Evolutionary conservation across 1,140 invertebrate genomes (phyloP), one percentile per base, ranked within the genome.

Genomic region (Anastrepha ludens): DNA sequence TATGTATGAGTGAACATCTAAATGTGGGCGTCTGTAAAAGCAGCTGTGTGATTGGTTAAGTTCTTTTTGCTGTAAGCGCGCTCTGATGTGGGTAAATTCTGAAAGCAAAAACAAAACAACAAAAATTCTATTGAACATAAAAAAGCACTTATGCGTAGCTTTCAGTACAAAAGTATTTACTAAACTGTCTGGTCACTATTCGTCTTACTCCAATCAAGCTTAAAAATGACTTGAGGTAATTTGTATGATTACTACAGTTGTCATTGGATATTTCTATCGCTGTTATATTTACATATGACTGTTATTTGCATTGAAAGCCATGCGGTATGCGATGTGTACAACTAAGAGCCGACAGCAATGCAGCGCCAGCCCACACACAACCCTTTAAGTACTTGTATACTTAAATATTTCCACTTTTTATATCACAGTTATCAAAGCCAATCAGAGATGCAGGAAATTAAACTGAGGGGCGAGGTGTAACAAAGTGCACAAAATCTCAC

Each of bases 241-340:
- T 74, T 74, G 47, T 74, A 15, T 5, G 70, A 39, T 74, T 50
- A 74, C 47, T 41, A 74, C n/a, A 7, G 9, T 47, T 74, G 44
- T 74, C 70, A 74, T 74, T 74, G n/a, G 15, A n/a, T 74, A 74
- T 41, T 74, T 74, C 17, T 74, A 15, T 74, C 15, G 29, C 70
- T 50, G 29, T 74, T 74, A 47, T 15, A 74, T n/a, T 74, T 44
- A 47, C n/a, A 29, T 29, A 29, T 29, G 29, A 15, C 47, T 74
- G 41, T 50, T 74, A 15, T 20, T 74, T 20, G n/a, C 15, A 47
- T 74, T 74, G 47, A 74, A 74, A 74, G 44, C 70, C 7, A 17
- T 50, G 44, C 9, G 13, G 3, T 41, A 13, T 4, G 5, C 9
- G 39, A 15, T 70, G 39, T 70, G 11, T 70, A 29, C 29, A 29